Base-by-base conservation (phyloP, 2,888 invertebrate species). In the Hoplodrina ambigua region DNA sequence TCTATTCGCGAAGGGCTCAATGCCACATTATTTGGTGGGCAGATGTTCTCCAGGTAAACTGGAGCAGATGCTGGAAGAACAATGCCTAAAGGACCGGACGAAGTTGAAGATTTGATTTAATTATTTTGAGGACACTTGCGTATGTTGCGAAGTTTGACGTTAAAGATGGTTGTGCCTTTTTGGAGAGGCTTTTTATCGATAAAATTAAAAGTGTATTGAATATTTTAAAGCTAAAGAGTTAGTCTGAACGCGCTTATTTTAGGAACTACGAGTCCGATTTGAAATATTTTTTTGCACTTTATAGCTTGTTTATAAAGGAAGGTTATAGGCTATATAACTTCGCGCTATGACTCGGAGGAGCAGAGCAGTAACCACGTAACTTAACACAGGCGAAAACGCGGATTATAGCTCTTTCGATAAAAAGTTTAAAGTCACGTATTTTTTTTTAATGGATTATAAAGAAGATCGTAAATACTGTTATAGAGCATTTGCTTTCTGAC, bases 41-140 rank as follows among this genome's bases (percentile, higher is more conserved):
- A 94, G 95, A 94, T 95, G 94, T 92, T 88, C 68, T 53, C 50
- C 92, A 94, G 94, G 93, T 93, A 93, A 94, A 93, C 89, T 92
- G 90, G 94, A 78, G 91, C 94, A 94, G 94, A 94, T 95, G 95
- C 88, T 85, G 80, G 76, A 83, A 89, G 92, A 91, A 92, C 91
- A 92, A 90, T 84, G 83, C 80, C 69, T 80, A 68, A 80, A 85
- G 86, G 81, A 72, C 64, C 79, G 84, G 80, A 80, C 57, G 76
- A 76, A 81, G 87, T 91, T 92, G 91, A 84, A 85, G 63, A 74
- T 92, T 91, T 94, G 93, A 94, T 94, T 93, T 91, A 91, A 94
- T 94, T 92, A 93, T 89, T 88, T 85, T 79, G 81, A 78, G 68
- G 72, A 63, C 75, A 80, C 81, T 83, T 78, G 75, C 62, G 70